These are phyloP conservation scores for Thymelicus lineola DNA, from an alignment of 2,888 invertebrate species.

Conservation along the genomic window DNA sequence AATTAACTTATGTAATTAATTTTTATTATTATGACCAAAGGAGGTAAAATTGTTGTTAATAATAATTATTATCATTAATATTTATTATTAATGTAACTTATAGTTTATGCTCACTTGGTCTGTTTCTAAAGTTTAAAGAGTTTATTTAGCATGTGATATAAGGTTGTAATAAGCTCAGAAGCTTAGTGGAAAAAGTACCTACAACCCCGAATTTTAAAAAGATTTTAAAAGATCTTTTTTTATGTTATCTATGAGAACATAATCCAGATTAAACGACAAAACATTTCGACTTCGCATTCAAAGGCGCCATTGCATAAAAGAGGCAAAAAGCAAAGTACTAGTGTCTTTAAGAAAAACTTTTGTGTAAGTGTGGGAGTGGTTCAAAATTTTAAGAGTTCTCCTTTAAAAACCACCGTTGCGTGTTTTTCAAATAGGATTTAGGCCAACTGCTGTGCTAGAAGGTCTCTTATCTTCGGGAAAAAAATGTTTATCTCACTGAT, in stretches of 20 bases:
- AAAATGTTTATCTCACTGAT: slow-evolving; percentile 42
- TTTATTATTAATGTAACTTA: no score
- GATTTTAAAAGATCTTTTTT: not conserved
- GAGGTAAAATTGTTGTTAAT: no score
- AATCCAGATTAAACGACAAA: slow-evolving; percentile 67
- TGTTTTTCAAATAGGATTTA: slow-evolving; percentile 78
- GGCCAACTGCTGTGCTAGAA: slow-evolving; percentile 56
- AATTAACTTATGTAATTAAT: no score
- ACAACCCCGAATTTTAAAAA: not conserved
- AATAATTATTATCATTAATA: no score
- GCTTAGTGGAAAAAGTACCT: not conserved
- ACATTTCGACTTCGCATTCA: slow-evolving; percentile 57
- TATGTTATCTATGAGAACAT: slow-evolving; percentile 14
- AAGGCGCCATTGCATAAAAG: slow-evolving; percentile 63
- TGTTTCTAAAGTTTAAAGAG: no score
- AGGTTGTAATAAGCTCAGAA: no score
- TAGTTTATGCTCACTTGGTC: no score
- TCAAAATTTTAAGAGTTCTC: slow-evolving; percentile 60
- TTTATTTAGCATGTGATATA: no score
- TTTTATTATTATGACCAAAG: no score
- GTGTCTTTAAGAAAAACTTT: slow-evolving; percentile 63
- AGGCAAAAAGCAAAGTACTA: slow-evolving; percentile 57
- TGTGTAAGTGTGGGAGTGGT: slow-evolving; percentile 76
- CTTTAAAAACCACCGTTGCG: slow-evolving; percentile 80
- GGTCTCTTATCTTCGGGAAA: slow-evolving; percentile 68